Conservation (phyloP, 37 sponge, comb jelly and placozoan species). For the Crambe crambe region DNA sequence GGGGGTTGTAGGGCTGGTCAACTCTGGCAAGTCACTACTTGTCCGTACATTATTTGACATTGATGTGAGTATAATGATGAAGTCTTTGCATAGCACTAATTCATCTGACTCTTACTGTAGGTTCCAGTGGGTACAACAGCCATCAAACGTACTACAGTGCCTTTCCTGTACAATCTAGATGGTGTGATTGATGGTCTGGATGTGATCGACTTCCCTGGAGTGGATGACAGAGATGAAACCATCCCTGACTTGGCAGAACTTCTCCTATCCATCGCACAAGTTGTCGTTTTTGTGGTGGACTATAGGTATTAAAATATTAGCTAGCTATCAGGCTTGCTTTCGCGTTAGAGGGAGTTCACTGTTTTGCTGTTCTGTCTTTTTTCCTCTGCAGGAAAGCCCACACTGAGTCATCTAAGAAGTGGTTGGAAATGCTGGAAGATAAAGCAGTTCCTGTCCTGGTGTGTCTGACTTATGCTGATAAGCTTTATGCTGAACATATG, state of each 20-base stretch:
- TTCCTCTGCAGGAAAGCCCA: slow-evolving; percentile 57
- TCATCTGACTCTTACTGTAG: too few relatives aligned
- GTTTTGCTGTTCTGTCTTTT: too few relatives aligned
- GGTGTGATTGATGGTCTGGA: slow-evolving; percentile 46
- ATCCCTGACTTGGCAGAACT: slow-evolving; percentile 48
- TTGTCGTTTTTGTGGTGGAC: slow-evolving; percentile 69
- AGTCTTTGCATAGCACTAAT: too few relatives aligned
- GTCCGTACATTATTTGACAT: slow-evolving; percentile 45
- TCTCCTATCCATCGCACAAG: slow-evolving; percentile 52
- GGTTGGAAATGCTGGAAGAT: slow-evolving; percentile 46
- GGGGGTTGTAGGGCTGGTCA: slow-evolving; percentile 53
- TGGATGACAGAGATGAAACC: slow-evolving; percentile 60
- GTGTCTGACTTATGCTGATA: slow-evolving; percentile 70
- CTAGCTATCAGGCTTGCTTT: too few relatives aligned
- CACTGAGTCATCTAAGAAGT: slow-evolving; percentile 45
- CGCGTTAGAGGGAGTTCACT: too few relatives aligned
- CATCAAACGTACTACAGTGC: slow-evolving; percentile 66
- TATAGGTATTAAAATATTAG: slow-evolving; percentile 46
- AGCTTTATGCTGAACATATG: slow-evolving; percentile 66
- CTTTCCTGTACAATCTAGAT: slow-evolving; percentile 70
- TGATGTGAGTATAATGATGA: slow-evolving; percentile 34
- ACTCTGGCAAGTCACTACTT: slow-evolving; percentile 62
- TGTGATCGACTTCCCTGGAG: slow-evolving; percentile 79
- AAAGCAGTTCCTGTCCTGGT: slow-evolving; percentile 43
- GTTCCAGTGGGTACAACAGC: slow-evolving; percentile 61